Evolutionary conservation across 2,113 vertebrate species (phyloP).

Genomic region (Eurystomus gularis): DNA sequence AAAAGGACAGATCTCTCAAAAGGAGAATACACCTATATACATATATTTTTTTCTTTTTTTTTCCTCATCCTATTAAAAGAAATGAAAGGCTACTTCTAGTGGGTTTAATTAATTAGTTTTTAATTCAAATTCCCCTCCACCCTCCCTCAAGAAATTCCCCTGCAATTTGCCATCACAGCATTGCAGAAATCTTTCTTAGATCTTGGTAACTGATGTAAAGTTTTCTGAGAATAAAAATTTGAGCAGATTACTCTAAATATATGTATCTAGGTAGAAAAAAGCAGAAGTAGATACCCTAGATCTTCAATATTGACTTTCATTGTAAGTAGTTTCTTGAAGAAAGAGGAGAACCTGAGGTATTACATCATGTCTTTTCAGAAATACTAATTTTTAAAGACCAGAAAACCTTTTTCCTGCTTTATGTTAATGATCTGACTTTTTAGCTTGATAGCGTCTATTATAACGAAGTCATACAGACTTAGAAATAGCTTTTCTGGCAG

Average conservation of each 20-base stretch:
- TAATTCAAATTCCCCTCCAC: not conserved
- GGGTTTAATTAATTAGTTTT: not conserved
- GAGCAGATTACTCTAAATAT: not conserved
- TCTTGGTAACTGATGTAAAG: not conserved
- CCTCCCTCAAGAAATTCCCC: not conserved
- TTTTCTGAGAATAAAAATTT: constrained; percentile 18
- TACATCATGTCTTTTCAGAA: not conserved
- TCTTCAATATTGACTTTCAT: not conserved
- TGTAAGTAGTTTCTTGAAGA: not conserved
- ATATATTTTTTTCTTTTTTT: not conserved
- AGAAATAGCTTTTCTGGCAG: constrained; percentile 2
- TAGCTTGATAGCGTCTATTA: not conserved
- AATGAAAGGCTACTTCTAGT: not conserved
- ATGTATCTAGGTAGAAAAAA: not conserved
- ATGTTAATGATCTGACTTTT: not conserved
- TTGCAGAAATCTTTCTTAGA: not conserved
- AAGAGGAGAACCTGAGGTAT: not conserved
- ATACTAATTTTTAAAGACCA: not conserved
- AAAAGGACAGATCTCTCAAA: not conserved
- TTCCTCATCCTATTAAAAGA: not conserved
- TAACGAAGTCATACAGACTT: not conserved
- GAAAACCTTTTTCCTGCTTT: not conserved
- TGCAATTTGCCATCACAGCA: not conserved
- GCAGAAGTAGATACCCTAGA: not conserved
- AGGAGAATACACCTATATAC: not conserved